These are phyloP conservation scores for Synergus gifuensis DNA, from an alignment of 2,888 invertebrate species.

Conservation along the genomic window DNA sequence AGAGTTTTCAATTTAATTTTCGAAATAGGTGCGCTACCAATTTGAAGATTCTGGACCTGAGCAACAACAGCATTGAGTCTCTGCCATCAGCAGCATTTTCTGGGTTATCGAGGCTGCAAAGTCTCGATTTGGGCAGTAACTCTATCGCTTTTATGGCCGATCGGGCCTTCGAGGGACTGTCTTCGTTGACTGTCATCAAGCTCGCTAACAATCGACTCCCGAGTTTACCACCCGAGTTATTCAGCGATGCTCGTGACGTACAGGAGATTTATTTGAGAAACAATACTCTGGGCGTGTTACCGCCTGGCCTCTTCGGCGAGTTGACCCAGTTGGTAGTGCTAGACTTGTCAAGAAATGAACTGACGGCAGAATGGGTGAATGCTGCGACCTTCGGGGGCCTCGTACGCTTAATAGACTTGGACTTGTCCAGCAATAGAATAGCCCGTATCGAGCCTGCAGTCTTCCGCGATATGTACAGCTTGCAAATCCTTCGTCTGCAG, in stretches of 20 bases:
- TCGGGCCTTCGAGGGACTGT: slow-evolving; percentile 87
- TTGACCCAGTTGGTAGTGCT: slow-evolving; percentile 86
- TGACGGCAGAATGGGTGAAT: slow-evolving; percentile 90
- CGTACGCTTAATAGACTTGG: slow-evolving; percentile 87
- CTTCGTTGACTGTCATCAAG: slow-evolving; percentile 85
- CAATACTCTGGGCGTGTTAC: slow-evolving; percentile 88
- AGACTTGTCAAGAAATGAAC: slow-evolving; percentile 88
- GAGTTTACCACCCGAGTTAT: slow-evolving; percentile 89
- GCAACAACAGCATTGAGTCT: slow-evolving; percentile 88
- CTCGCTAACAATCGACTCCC: slow-evolving; percentile 89
- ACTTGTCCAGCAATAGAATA: slow-evolving; percentile 88
- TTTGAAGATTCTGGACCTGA: slow-evolving; percentile 85
- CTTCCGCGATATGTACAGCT: slow-evolving; percentile 87
- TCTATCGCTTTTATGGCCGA: slow-evolving; percentile 87
- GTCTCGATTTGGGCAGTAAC: slow-evolving; percentile 88
- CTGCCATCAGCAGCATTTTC: slow-evolving; percentile 86
- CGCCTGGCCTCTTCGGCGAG: slow-evolving; percentile 87
- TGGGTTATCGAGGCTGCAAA: slow-evolving; percentile 85
- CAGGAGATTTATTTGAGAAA: slow-evolving; percentile 90
- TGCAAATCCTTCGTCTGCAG: slow-evolving; percentile 89
- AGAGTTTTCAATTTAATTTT: slow-evolving; percentile 84
- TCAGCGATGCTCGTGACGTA: slow-evolving; percentile 87
- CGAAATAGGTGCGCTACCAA: slow-evolving; percentile 85
- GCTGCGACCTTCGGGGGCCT: slow-evolving; percentile 89
- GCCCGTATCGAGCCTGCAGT: slow-evolving; percentile 87